Evolutionary conservation across 1,140 invertebrate species (phyloP), one percentile per base, ranked within the genome.

Genomic region (Idris sp.): DNA sequence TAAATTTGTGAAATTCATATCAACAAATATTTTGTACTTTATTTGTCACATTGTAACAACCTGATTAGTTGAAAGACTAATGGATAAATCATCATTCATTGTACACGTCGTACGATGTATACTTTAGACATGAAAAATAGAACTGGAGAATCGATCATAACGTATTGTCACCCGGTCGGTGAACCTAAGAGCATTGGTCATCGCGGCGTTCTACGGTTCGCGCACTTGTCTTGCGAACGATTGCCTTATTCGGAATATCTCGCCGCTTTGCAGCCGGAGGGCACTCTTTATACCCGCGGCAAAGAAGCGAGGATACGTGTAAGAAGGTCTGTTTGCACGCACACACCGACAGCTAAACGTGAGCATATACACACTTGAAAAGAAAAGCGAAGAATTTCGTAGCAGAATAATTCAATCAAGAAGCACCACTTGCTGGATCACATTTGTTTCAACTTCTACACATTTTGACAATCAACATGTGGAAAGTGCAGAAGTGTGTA

Each of bases 201-300:
- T 80, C 74, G 61, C 62, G 46, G 61, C 69, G 73, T 76, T 80
- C 69, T 68, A 36, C 48, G 62, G 74, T 79, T 74, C 46, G 77
- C 74, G 79, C 83, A 84, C 82, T 84, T 84, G 83, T 83, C 82
- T 81, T 76, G 51, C 79, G 73, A 69, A 61, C 72, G 79, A 83
- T 81, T 83, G 71, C 83, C 82, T 83, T 84, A 84, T 84, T 83
- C 74, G 83, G 81, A 77, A 67, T 68, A 81, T 77, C 77, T 79
- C 54, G 67, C 49, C 65, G 54, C 67, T 62, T 75, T 54, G n/a
- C 76, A 73, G 56, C 72, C 59, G 44, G 8, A n/a, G 25, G 69
- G 58, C 40, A 26, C 58, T 67, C 53, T 28, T 19, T 41, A 41
- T 64, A 54, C 48, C 46, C 33, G 61, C 41, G 58, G 53, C 69